Evolutionary conservation across 2,888 invertebrate genomes (phyloP).

Genomic region (Trichogramma dendrolimi): DNA sequence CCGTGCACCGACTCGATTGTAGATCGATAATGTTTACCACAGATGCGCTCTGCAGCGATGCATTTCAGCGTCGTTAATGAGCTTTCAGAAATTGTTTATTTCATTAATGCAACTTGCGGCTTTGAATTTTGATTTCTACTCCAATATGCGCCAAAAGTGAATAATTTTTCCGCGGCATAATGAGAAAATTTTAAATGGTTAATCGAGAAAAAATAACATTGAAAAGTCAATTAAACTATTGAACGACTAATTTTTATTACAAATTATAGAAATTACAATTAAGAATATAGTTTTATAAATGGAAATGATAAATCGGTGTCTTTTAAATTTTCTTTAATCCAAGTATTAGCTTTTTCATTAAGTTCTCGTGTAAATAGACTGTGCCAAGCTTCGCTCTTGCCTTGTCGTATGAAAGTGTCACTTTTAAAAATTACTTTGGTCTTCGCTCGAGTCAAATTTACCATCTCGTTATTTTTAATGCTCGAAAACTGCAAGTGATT

Average conservation of each 20-base stretch:
- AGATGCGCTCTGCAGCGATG: no score
- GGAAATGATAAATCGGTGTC: slow-evolving; percentile 63
- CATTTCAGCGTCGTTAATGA: no score
- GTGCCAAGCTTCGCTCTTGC: slow-evolving; percentile 67
- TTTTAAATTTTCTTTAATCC: slow-evolving; percentile 65
- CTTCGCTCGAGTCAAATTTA: slow-evolving; percentile 65
- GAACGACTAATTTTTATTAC: no score
- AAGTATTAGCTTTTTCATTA: slow-evolving; percentile 62
- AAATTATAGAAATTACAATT: slow-evolving; percentile 9
- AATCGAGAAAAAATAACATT: no score
- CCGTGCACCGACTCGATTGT: background rate
- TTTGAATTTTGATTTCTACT: no score
- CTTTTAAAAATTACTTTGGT: slow-evolving; percentile 61
- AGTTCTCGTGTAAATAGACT: slow-evolving; percentile 69
- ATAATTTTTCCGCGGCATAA: no score
- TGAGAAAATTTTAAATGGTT: no score
- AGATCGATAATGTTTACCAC: background rate
- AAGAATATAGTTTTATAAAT: slow-evolving; percentile 26
- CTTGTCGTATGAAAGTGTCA: slow-evolving; percentile 67
- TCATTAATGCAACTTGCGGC: no score
- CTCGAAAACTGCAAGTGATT: slow-evolving; percentile 75
- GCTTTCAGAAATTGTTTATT: no score
- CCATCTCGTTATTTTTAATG: slow-evolving; percentile 78
- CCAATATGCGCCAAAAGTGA: no score
- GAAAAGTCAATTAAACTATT: background rate